Evolutionary conservation across 2,888 invertebrate genomes (phyloP), one percentile per base, ranked within the genome.

Genomic region (Helicoverpa assulta): DNA sequence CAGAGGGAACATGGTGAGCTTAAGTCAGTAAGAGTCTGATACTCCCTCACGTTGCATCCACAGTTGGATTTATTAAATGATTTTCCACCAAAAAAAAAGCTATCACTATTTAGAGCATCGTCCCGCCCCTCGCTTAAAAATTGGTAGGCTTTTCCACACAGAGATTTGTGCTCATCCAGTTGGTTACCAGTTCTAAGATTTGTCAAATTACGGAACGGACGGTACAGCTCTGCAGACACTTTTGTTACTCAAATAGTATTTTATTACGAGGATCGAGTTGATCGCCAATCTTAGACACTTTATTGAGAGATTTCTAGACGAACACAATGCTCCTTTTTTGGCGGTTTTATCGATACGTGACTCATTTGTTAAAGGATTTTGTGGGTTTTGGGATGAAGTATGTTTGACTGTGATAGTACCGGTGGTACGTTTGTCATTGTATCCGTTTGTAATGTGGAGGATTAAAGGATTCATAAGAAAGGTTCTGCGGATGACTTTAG

Each of bases 231-330:
- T 33, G 18, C 14, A 19, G 54, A 57, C n/a, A 26, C 50, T 54
- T 57, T 43, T 56, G 43, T 67, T 33, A 57, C 62, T 50, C 61
- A 61, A 51, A 78, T 66, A 78, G 43, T 55, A 62, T 59, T 77
- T 59, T 76, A 60, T 54, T 61, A 37, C 33, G 33, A 19, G 33
- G 21, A 47, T 53, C n/a, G 19, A 18, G 14, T 50, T 26, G 6
- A 19, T 55, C 14, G 26, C n/a, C 19, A 47, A 10, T 56, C 12
- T 47, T 21, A 57, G 2, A 14, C 12, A 60, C 12, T 73, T 47
- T 53, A 5, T 76, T 55, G 26, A 43, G 10, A 47, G 47, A 72
- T 67, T 71, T 57, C 7, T 21, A 12, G n/a, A 60, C 5, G 19
- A 50, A 3, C 5, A 5, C 19, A n/a, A 3, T 26, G n/a, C 5